Base-by-base conservation (phyloP, 2,888 invertebrate species). In the Xylota segnis region DNA sequence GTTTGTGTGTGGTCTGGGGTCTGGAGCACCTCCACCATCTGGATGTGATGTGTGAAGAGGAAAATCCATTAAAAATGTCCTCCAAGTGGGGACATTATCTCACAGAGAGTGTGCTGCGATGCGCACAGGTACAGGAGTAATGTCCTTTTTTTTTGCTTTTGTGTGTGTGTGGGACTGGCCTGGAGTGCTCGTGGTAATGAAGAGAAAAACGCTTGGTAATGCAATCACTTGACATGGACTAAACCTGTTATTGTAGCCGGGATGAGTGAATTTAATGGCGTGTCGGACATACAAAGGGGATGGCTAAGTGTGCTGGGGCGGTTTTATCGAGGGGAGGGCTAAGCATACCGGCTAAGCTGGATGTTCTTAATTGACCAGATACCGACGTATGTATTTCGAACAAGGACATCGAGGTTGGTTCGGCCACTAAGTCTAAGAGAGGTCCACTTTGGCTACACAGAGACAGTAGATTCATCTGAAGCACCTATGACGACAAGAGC, bases 21-120 rank as follows among this genome's bases (percentile, higher is more conserved):
- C n/a, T n/a, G n/a, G 34, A 61, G 23, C 32, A 27, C 9, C 23
- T 29, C 29, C 18, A 56, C 29, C 18, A 56, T 70, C 71, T 50
- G 65, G 40, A 79, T 71, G 58, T 72, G 71, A 78, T 78, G 78
- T 78, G 71, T 58, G 50, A 65, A 72, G 56, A 70, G 43, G 58
- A 58, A 61, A 71, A 78, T 10, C 78, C 70, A 78, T 78, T 78
- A 78, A 54, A 56, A 63, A 54, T 61, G 54, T 40, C 32, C 29
- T 54, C 52, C 10, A 43, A 63, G 54, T 43, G 18, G 43, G 43
- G 16, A 54, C 27, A 40, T 43, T 16, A 32, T 12, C 16, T 56
- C 40, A 9, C 14, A 3, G 16, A 14, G 16, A 7, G 45, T 16
- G 47, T 47, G 18, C 9, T 18, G 9, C 18, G 10, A 37, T 37